phyloP scores from a whole-genome alignment of 2,888 invertebrate genomes.

The Tenthredo amoena region DNA sequence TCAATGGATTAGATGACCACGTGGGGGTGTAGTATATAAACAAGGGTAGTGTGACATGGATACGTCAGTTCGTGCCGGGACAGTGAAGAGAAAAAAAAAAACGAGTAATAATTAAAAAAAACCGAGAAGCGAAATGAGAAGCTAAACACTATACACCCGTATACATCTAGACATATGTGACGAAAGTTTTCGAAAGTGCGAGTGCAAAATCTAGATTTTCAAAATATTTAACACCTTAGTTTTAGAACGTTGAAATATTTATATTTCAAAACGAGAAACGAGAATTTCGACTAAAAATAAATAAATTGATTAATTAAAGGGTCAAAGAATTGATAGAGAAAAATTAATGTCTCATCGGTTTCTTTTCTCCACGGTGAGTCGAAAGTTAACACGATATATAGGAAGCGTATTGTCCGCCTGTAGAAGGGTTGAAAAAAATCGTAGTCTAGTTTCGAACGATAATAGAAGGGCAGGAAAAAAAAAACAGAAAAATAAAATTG shows the following conservation, averaged over 20 bases:
- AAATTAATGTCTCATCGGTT: not conserved
- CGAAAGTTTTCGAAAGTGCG: not conserved
- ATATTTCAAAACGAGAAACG: not conserved
- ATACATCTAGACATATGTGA: not conserved
- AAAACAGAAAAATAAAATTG: not conserved
- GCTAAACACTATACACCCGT: not conserved
- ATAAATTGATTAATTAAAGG: not conserved
- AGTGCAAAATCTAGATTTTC: not conserved
- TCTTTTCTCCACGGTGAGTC: not conserved
- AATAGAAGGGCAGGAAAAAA: not conserved
- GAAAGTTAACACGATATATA: not conserved
- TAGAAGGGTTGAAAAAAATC: not conserved
- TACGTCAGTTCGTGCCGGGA: constrained; percentile 71
- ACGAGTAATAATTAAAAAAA: not conserved
- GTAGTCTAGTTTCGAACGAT: no score
- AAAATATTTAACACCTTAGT: not conserved
- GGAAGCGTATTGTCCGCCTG: not conserved
- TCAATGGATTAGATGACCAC: constrained; percentile 75
- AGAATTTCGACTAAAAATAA: not conserved
- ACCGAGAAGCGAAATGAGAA: not conserved
- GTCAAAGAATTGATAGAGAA: not conserved
- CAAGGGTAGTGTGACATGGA: constrained; percentile 71
- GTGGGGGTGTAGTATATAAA: constrained; percentile 77
- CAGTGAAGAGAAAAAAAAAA: constrained; percentile 28
- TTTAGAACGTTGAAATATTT: not conserved